Evolutionary conservation across 2,113 vertebrate species (phyloP).

Genomic region (Pristiophorus japonicus): DNA sequence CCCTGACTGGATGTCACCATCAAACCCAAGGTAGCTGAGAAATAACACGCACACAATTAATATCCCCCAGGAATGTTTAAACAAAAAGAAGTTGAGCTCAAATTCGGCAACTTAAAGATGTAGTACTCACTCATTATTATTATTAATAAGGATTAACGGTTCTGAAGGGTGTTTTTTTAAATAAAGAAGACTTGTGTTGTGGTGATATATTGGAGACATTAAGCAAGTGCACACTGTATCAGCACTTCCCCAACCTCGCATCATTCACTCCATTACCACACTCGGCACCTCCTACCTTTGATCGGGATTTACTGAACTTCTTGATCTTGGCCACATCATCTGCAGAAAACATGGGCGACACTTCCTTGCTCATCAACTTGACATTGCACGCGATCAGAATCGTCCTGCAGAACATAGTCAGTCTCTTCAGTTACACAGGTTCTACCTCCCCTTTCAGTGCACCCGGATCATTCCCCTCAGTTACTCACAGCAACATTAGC

Average conservation of each 20-base stretch:
- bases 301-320: constrained; percentile 74
- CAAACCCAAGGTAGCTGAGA: neutral
- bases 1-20: too few species aligned
- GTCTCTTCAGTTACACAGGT: neutral
- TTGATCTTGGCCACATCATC: constrained; percentile 88
- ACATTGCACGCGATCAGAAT: constrained; percentile 86
- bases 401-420: constrained; percentile 61
- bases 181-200: neutral
- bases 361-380: constrained; percentile 87
- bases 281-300: constrained; percentile 58
- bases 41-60: neutral
- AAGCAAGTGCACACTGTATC: too few species aligned
- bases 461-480: neutral
- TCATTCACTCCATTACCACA: neutral
- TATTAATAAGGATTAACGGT: neutral
- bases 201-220: neutral
- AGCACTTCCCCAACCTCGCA: neutral
- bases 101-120: neutral
- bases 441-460: neutral
- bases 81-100: neutral
- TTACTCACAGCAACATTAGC: neutral
- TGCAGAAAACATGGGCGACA: constrained; percentile 70
- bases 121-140: neutral
- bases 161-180: neutral
- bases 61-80: neutral